These are phyloP conservation scores for Cepaea nemoralis DNA, from an alignment of 1,140 invertebrate species.

Conservation along the genomic window DNA sequence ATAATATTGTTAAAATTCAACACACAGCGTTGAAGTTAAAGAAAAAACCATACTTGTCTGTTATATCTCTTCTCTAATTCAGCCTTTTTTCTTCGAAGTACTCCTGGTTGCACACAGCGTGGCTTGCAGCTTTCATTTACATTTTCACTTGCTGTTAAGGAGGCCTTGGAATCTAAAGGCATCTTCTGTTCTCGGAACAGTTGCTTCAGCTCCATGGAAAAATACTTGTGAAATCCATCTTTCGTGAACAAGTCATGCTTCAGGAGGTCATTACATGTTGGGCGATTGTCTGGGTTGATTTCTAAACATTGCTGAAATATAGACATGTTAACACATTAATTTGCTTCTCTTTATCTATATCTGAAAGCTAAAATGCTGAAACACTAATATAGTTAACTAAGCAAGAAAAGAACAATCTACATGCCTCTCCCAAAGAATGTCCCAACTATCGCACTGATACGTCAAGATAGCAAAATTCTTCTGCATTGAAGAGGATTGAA, in stretches of 20 bases:
- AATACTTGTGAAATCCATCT: slow-evolving; percentile 80
- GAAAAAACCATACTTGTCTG: too few relatives aligned
- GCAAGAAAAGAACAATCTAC: neutral
- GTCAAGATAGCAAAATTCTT: neutral
- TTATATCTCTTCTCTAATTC: too few relatives aligned
- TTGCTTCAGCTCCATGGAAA: slow-evolving; percentile 78
- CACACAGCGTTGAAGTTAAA: too few relatives aligned
- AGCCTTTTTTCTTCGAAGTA: slow-evolving; percentile 33
- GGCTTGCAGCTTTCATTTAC: neutral
- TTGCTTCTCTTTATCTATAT: too few relatives aligned
- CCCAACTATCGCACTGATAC: too few relatives aligned
- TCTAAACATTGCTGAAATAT: slow-evolving; percentile 71
- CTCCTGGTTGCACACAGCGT: too few relatives aligned
- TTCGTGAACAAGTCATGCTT: slow-evolving; percentile 80
- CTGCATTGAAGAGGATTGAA: neutral
- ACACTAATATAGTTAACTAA: neutral
- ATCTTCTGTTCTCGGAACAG: slow-evolving; percentile 46
- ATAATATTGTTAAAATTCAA: too few relatives aligned
- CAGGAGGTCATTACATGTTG: slow-evolving; percentile 77
- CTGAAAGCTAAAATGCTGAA: neutral
- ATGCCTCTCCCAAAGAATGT: too few relatives aligned
- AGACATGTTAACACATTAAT: neutral
- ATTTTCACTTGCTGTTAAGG: neutral
- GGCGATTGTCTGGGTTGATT: slow-evolving; percentile 80
- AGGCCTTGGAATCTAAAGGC: neutral